Evolutionary conservation across 2,113 vertebrate species (phyloP), one percentile per base, ranked within the genome.

Genomic region (Brachirus orientalis): DNA sequence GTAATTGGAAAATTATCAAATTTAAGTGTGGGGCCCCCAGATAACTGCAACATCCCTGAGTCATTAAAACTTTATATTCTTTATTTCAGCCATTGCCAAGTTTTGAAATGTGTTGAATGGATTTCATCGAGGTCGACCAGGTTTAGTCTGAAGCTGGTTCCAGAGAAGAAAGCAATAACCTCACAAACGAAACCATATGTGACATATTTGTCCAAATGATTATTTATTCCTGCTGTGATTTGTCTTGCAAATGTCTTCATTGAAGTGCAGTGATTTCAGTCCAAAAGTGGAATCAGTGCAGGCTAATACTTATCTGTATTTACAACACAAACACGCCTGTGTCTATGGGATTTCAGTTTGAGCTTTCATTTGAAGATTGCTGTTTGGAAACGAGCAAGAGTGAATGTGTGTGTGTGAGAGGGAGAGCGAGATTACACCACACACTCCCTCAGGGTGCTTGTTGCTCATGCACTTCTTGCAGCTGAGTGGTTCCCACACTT

Each of bases 401-500:
- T 73, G 33, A 51, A 44, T 79, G 84, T 88, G 83, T 88, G 84
- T 90, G 50, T 83, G 80, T 69, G 76, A 28, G 13, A 4, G 6
- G 35, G 17, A 28, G 73, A 87, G 89, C 66, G 82, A 92, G 92
- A 91, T 93, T 93, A 92, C 75, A 56, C 78, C 93, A 92, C 90
- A 88, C 90, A 87, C 90, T 91, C 88, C 91, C 92, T 89, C 74
- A 61, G 84, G 90, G 88, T 86, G 79, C 86, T 86, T 87, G 86
- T 92, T 92, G 90, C 92, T 92, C 91, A 90, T 92, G 92, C 86
- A 89, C 90, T 90, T 89, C 70, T 92, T 81, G 64, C 52, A 57
- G 68, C 60, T 18, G 76, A 70, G 69, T 35, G 80, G 90, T 94
- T 94, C 93, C 93, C 93, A 94, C 93, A 92, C 90, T 91, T 89